Conservation (phyloP, 2,888 invertebrate species). For the Amiota mariae region DNA sequence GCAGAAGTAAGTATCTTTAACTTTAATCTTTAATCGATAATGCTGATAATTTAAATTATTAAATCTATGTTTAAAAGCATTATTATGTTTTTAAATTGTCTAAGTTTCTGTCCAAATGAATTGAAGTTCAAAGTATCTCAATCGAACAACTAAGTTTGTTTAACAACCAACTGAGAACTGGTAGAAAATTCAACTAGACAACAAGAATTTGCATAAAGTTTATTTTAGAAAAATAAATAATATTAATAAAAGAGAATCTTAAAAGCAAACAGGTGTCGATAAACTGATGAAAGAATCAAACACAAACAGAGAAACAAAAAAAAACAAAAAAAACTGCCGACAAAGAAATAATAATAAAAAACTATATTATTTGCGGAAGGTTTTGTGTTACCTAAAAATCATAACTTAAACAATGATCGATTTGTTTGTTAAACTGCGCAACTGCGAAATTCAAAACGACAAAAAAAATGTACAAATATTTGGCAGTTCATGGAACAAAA, state of each 20-base stretch:
- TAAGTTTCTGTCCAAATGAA: no score
- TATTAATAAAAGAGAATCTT: slow-evolving; percentile 37
- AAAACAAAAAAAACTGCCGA: neutral
- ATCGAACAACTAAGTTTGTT: no score
- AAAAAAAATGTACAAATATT: neutral
- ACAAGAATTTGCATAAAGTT: slow-evolving; percentile 21
- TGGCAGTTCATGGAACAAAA: slow-evolving; percentile 16
- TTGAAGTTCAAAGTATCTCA: no score
- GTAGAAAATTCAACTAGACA: neutral
- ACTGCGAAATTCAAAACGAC: neutral
- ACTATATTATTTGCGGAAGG: neutral
- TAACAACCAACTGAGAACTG: no score
- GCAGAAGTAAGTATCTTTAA: no score
- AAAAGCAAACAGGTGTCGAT: slow-evolving; percentile 38
- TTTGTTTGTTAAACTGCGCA: neutral
- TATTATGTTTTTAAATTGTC: no score
- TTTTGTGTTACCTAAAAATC: neutral
- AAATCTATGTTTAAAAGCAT: no score
- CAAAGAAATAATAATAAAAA: neutral
- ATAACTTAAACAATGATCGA: slow-evolving; percentile 10
- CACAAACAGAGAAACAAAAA: slow-evolving; percentile 29
- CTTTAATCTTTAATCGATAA: no score
- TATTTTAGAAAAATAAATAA: slow-evolving; percentile 11
- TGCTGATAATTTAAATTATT: no score
- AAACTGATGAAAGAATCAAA: slow-evolving; percentile 7